Percentiles rank a stretch among this genome's conserved stretches.
Evolutionary conservation across 1,140 invertebrate genomes (phyloP).

Genomic region (Amphibalanus amphitrite): DNA sequence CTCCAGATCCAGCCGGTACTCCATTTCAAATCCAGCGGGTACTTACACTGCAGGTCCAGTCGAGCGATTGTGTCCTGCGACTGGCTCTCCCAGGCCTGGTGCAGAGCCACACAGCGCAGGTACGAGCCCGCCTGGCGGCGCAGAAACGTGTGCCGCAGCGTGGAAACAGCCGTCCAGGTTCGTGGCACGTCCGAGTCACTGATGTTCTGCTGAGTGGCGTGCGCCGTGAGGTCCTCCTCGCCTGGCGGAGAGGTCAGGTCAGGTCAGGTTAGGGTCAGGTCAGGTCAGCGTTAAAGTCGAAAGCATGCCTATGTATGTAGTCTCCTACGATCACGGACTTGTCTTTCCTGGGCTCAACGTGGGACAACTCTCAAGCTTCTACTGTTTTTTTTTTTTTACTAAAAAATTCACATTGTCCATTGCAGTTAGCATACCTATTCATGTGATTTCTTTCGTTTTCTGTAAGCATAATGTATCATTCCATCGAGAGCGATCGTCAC

Average conservation of each 20-base stretch:
- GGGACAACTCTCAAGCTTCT: too few relatives aligned
- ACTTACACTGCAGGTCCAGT: background rate
- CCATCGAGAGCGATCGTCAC: too few relatives aligned
- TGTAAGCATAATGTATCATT: too few relatives aligned
- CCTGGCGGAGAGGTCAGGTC: conserved; percentile 26
- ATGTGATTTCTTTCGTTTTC: too few relatives aligned
- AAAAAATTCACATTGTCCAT: too few relatives aligned
- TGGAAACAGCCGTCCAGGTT: conserved; percentile 11
- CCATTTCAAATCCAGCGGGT: too few relatives aligned
- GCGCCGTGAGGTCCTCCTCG: conserved; percentile 43
- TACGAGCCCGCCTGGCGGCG: background rate
- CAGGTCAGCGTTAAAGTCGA: background rate
- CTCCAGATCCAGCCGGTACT: too few relatives aligned
- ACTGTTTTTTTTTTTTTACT: too few relatives aligned
- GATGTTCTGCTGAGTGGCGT: conserved; percentile 22
- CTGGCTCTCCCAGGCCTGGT: background rate
- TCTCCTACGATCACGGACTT: too few relatives aligned
- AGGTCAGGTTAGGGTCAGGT: background rate
- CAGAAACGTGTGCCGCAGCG: background rate
- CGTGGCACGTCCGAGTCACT: background rate
- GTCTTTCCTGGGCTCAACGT: too few relatives aligned
- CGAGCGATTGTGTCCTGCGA: background rate
- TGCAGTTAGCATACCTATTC: too few relatives aligned
- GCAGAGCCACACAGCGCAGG: background rate
- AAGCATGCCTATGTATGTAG: too few relatives aligned